Conservation (phyloP, 92 coral and sea anemone genomes). For the Virgularia gustaviana region DNA sequence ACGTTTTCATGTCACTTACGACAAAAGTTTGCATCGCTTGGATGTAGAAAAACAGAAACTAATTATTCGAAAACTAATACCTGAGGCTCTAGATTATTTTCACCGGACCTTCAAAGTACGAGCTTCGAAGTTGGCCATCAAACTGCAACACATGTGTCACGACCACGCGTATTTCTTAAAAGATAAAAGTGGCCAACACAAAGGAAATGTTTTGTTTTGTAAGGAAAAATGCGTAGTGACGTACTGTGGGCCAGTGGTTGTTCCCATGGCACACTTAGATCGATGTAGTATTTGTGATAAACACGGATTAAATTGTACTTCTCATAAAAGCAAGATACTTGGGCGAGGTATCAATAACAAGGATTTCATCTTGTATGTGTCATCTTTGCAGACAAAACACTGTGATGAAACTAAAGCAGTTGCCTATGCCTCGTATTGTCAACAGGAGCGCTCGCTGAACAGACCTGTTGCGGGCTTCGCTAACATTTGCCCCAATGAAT, state of each 20-base stretch:
- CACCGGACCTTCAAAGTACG: slow-evolving; percentile 78
- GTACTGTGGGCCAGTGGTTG: slow-evolving; percentile 86
- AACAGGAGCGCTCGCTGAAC: slow-evolving; percentile 86
- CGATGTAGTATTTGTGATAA: slow-evolving; percentile 81
- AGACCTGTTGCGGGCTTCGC: slow-evolving; percentile 98
- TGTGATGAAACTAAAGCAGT: slow-evolving; percentile 83
- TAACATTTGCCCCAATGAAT: slow-evolving; percentile 83
- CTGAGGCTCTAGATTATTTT: slow-evolving; percentile 83
- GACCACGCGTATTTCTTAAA: slow-evolving; percentile 86
- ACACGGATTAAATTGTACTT: slow-evolving; percentile 60
- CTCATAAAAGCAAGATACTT: background rate
- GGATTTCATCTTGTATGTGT: slow-evolving; percentile 89
- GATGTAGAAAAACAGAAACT: slow-evolving; percentile 49
- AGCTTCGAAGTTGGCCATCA: slow-evolving; percentile 61
- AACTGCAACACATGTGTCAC: slow-evolving; percentile 80
- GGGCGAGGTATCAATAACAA: slow-evolving; percentile 70
- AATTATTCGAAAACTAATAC: slow-evolving; percentile 70
- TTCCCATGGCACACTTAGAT: slow-evolving; percentile 78
- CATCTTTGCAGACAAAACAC: slow-evolving; percentile 83
- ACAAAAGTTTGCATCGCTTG: slow-evolving; percentile 64
- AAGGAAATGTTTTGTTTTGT: slow-evolving; percentile 80
- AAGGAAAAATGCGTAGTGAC: slow-evolving; percentile 81
- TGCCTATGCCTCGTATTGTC: slow-evolving; percentile 97
- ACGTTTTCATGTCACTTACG: slow-evolving; percentile 91
- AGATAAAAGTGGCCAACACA: slow-evolving; percentile 50